Percentiles rank a stretch among this genome's conserved stretches.
Conservation (phyloP, 2,113 vertebrate genomes). For the Gnathonemus echidnorhynchus region DNA sequence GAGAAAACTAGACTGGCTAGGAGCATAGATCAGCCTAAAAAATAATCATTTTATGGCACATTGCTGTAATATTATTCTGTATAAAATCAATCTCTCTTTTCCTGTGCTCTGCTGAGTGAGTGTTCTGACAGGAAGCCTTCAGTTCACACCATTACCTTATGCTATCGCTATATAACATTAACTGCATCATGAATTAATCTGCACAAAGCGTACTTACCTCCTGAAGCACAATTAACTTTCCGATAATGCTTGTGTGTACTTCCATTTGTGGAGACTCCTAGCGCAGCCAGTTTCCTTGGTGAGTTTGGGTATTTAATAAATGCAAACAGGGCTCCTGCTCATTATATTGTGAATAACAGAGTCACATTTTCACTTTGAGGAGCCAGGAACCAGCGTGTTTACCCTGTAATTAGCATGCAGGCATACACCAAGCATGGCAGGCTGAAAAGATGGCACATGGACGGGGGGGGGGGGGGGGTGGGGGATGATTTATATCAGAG, state of each 20-base stretch:
- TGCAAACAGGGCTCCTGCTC: conserved; percentile 41
- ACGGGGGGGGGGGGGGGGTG: conserved; percentile 26
- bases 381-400: conserved; percentile 62
- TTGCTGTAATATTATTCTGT: conserved; percentile 68
- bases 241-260: conserved; percentile 63
- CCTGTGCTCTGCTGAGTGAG: background rate
- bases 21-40: background rate
- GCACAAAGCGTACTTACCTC: conserved; percentile 72
- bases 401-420: conserved; percentile 52
- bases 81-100: conserved; percentile 41
- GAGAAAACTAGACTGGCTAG: background rate
- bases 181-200: conserved; percentile 80
- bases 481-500: conserved; percentile 46
- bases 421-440: conserved; percentile 49
- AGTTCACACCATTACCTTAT: conserved; percentile 23
- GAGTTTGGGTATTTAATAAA: conserved; percentile 57
- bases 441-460: conserved; percentile 45
- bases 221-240: conserved; percentile 74
- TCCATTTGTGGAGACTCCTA: conserved; percentile 57
- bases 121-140: background rate
- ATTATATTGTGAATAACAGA: conserved; percentile 44
- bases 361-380: conserved; percentile 45
- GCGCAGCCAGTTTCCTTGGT: conserved; percentile 30
- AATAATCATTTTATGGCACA: conserved; percentile 17
- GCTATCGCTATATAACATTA: conserved; percentile 67